Percentiles rank a stretch among this genome's conserved stretches.
Conservation (phyloP, 1,140 invertebrate genomes). For the Colletes latitarsis region DNA sequence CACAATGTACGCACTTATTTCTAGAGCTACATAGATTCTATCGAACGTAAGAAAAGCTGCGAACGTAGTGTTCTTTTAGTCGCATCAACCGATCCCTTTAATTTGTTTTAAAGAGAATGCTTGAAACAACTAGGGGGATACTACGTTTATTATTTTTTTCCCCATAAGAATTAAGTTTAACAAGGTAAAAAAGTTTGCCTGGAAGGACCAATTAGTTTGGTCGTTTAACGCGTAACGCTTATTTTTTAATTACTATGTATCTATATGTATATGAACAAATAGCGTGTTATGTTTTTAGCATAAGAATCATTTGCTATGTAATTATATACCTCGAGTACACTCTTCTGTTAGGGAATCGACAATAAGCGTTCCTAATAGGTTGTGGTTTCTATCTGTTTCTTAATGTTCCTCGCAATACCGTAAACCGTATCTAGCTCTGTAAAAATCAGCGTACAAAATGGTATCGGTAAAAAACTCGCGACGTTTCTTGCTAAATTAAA, state of each 20-base stretch:
- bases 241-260: background rate
- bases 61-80: too few relatives aligned
- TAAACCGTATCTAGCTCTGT: constrained; percentile 56
- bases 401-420: constrained; percentile 54
- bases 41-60: background rate
- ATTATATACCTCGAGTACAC: background rate
- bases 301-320: background rate
- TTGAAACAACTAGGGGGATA: too few relatives aligned
- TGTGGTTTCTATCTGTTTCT: constrained; percentile 20
- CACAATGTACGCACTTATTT: background rate
- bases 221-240: background rate
- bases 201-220: too few relatives aligned
- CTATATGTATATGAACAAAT: background rate
- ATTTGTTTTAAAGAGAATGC: too few relatives aligned
- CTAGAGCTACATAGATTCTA: background rate
- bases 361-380: constrained; percentile 45
- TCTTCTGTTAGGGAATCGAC: constrained; percentile 34
- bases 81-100: too few relatives aligned
- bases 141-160: too few relatives aligned
- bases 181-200: too few relatives aligned
- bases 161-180: too few relatives aligned
- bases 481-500: background rate
- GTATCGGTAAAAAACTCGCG: constrained; percentile 4
- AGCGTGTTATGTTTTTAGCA: background rate
- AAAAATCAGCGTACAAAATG: constrained; percentile 37